phyloP scores from a whole-genome alignment of 1,140 invertebrate genomes.

The Cepaea nemoralis region DNA sequence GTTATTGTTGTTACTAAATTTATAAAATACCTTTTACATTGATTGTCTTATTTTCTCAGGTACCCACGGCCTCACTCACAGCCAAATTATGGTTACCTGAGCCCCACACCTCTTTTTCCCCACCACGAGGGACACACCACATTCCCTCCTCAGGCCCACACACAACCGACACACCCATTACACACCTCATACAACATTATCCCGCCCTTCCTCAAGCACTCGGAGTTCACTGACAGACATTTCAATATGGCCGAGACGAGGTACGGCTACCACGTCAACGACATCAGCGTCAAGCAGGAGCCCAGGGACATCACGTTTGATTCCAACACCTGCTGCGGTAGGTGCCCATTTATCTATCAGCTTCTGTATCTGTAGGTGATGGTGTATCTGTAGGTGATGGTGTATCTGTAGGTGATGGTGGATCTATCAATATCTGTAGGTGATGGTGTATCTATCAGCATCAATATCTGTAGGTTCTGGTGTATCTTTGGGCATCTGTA shows the following conservation, averaged over 20 bases:
- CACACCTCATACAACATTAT: slow-evolving; percentile 7
- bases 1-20: no score
- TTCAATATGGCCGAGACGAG: slow-evolving; percentile 5
- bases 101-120: slow-evolving; percentile 4
- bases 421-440: no score
- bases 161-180: not conserved
- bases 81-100: slow-evolving; percentile 22
- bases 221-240: not conserved
- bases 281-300: slow-evolving; percentile 32
- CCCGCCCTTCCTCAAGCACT: slow-evolving; percentile 16
- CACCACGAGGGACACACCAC: slow-evolving; percentile 13
- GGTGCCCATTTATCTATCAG: not conserved
- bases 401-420: no score
- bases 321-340: slow-evolving; percentile 24
- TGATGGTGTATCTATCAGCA: no score
- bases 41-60: slow-evolving; percentile 14
- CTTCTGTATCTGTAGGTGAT: no score
- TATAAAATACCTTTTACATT: no score
- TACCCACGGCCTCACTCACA: slow-evolving; percentile 9
- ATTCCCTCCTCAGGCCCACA: slow-evolving; percentile 18
- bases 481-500: no score
- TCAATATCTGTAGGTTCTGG: no score
- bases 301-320: slow-evolving; percentile 35
- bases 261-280: slow-evolving; percentile 1
- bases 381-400: no score